Conservation (phyloP, 2,888 invertebrate species). For the Epistrophella euchroma region DNA sequence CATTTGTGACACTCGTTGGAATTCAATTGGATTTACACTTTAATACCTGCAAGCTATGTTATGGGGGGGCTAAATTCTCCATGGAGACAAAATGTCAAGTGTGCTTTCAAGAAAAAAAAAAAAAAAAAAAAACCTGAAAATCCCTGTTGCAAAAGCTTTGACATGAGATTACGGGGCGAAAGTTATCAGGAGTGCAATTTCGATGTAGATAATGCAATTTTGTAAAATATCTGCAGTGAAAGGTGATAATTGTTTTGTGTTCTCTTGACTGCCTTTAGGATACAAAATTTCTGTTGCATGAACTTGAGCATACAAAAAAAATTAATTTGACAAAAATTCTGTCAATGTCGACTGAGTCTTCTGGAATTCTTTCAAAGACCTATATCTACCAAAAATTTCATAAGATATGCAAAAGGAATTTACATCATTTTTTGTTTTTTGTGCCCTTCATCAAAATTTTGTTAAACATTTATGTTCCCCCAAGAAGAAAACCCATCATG, state of each 20-base stretch:
- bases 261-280: not conserved
- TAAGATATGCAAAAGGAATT: slow-evolving; percentile 10
- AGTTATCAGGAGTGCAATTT: not conserved
- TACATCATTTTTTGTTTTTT: not conserved
- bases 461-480: slow-evolving; percentile 24
- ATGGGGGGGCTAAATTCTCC: not conserved
- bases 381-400: not conserved
- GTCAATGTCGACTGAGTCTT: not conserved
- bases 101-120: not conserved
- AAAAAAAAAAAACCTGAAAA: slow-evolving; percentile 1
- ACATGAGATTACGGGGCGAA: slow-evolving; percentile 7
- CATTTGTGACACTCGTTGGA: slow-evolving; percentile 53
- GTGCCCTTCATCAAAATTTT: not conserved
- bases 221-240: too few relatives aligned
- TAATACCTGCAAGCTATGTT: slow-evolving; percentile 23
- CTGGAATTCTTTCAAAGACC: not conserved
- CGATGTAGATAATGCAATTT: slow-evolving; percentile 12
- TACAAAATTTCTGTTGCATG: not conserved
- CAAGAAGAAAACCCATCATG: not conserved
- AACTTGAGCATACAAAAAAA: not conserved
- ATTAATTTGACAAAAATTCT: not conserved
- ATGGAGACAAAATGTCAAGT: slow-evolving; percentile 33
- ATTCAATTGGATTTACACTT: slow-evolving; percentile 58
- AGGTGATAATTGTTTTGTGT: not conserved
- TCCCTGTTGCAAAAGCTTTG: not conserved